Evolutionary conservation across 2,113 vertebrate genomes (phyloP).

Genomic region (Orycteropus afer): DNA sequence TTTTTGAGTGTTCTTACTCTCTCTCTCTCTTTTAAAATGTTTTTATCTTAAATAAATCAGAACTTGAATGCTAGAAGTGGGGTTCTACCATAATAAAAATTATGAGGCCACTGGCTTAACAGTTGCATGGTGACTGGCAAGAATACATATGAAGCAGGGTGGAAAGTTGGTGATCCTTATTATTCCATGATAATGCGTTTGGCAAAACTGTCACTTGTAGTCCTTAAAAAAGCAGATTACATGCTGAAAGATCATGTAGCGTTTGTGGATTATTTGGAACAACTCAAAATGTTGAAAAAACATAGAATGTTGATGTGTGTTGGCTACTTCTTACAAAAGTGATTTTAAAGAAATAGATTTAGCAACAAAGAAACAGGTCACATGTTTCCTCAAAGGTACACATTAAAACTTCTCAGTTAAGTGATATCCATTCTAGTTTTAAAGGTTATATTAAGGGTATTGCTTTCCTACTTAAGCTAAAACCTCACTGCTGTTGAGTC

Average conservation of each 20-base stretch:
- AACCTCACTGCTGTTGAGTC: no score
- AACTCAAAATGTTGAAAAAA: neutral
- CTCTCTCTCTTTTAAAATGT: neutral
- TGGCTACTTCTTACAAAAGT: neutral
- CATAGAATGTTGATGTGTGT: neutral
- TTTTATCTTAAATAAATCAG: neutral
- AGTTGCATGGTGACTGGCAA: neutral
- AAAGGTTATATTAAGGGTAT: neutral
- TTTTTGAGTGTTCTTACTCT: neutral
- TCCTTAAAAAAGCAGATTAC: neutral
- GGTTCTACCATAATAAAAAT: neutral
- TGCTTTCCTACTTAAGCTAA: neutral
- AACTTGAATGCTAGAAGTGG: neutral
- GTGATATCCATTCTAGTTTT: neutral
- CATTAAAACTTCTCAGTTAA: neutral
- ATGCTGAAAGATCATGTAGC: neutral
- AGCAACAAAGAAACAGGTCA: neutral
- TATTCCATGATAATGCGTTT: neutral
- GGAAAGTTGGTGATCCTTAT: neutral
- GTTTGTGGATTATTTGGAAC: neutral
- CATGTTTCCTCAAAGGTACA: neutral
- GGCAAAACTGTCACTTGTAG: neutral
- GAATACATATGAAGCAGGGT: neutral
- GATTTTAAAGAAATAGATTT: neutral
- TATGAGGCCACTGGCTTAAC: neutral